Base-by-base conservation (phyloP, 2,113 vertebrate species). In the Hippoglossus stenolepis region DNA sequence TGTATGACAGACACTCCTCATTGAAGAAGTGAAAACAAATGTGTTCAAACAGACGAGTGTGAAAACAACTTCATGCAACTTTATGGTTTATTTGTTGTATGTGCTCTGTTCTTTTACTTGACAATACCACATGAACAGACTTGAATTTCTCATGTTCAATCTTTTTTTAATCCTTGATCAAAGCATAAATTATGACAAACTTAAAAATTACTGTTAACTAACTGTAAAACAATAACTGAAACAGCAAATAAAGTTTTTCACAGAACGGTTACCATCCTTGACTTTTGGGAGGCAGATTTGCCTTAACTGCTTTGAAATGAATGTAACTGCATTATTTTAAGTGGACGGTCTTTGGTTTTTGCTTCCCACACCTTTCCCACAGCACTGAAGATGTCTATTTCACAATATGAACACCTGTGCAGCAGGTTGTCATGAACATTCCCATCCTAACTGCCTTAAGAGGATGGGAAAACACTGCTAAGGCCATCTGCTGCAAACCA, bases 391-490 rank as follows among this genome's bases (percentile, higher is more conserved):
- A 70, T 75, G 51, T 57, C 54, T 28, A 4, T 31, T 38, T 40
- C 2, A 62, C 40, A 13, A 43, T 43, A 43, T 43, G 40, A 49
- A 10, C 59, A 43, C 26, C 57, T 45, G 3, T 51, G 17, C 47
- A 18, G 17, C 17, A 5, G 15, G 47, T 51, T 51, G 47, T 51
- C 47, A 60, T 11, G 38, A 40, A 40, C 35, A 31, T 58, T 51
- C 67, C 75, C 53, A 57, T 80, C 43, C 57, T 20, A 74, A 77
- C 71, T 84, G 89, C 89, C 90, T 90, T 90, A 85, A 72, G n/a
- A 63, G 10, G 35, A 72, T 11, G 15, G 58, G 68, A 70, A 40
- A 28, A n/a, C 38, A 24, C n/a, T n/a, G 67, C 56, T 75, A n/a
- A 47, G 51, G 66, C 51, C 58, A 57, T 45, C 54, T 65, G 20